Conservation (phyloP, 2,888 invertebrate species). For the Acheta domesticus region DNA sequence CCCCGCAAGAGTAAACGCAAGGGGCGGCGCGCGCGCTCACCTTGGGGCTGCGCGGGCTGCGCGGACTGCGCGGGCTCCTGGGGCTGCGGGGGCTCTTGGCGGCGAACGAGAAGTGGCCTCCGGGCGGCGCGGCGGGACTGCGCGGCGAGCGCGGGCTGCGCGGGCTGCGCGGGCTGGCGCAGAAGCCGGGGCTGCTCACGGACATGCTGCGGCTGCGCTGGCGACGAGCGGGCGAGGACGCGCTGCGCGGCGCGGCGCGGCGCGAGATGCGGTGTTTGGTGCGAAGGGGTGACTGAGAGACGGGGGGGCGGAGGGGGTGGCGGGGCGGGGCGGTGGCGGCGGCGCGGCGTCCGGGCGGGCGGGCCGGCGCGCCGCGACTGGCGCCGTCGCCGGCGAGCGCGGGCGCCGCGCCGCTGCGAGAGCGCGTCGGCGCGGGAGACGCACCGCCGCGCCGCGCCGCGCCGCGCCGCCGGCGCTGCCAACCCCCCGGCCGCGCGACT, state of each 20-base stretch:
- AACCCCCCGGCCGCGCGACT: no score
- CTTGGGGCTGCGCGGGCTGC: not conserved
- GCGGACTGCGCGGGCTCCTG: not conserved
- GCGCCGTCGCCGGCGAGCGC: not conserved
- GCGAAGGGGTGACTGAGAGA: no score
- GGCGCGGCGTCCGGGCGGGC: not conserved
- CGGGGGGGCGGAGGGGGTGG: no score
- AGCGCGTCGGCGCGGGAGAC: not conserved
- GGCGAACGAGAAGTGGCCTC: slow-evolving; percentile 28
- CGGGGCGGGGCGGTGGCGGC: not conserved
- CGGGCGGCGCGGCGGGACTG: not conserved
- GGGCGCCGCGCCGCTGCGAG: not conserved
- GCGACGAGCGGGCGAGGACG: not conserved
- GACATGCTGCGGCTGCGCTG: slow-evolving; percentile 49
- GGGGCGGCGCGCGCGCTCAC: no score
- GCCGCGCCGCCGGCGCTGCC: not conserved
- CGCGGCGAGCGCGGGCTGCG: slow-evolving; percentile 54
- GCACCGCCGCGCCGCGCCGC: not conserved
- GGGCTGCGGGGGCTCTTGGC: slow-evolving; percentile 19
- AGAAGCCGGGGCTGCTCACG: slow-evolving; percentile 58
- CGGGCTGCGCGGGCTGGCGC: slow-evolving; percentile 54
- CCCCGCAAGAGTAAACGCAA: no score
- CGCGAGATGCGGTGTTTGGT: no score
- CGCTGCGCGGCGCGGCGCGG: not conserved
- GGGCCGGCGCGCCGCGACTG: slow-evolving; percentile 18